Percentiles rank a stretch among this genome's conserved stretches.
Conservation (phyloP, 2,797 vertebrate genomes). For the Sebastiscus tertius region DNA sequence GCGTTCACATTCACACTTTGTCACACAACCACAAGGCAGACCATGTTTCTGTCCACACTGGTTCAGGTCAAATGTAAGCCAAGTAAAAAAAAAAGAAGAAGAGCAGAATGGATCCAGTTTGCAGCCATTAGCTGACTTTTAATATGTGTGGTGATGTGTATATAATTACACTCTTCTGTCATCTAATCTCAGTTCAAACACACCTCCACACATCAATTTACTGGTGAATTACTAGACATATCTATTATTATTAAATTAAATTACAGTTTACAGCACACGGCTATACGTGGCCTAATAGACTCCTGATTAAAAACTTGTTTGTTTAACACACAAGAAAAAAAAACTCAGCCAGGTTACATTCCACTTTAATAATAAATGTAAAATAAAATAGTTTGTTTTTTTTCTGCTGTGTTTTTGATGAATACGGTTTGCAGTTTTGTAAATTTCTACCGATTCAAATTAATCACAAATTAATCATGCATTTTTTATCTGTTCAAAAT, state of each 20-base stretch:
- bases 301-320: background rate
- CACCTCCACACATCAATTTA: conserved; percentile 11
- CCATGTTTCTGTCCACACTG: background rate
- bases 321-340: background rate
- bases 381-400: background rate
- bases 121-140: background rate
- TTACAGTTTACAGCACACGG: background rate
- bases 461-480: no score
- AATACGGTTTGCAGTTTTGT: background rate
- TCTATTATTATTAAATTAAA: background rate
- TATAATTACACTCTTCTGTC: conserved; percentile 11
- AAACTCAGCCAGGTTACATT: background rate
- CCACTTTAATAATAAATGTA: background rate
- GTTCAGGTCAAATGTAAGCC: conserved; percentile 1
- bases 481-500: no score
- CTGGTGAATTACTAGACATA: background rate
- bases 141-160: background rate
- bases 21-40: background rate
- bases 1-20: background rate
- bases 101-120: background rate
- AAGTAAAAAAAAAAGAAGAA: background rate
- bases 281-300: background rate
- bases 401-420: background rate
- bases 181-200: conserved; percentile 1
- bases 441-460: background rate